Evolutionary conservation across 1,140 invertebrate genomes (phyloP).

Genomic region (Papilio aristodemus): DNA sequence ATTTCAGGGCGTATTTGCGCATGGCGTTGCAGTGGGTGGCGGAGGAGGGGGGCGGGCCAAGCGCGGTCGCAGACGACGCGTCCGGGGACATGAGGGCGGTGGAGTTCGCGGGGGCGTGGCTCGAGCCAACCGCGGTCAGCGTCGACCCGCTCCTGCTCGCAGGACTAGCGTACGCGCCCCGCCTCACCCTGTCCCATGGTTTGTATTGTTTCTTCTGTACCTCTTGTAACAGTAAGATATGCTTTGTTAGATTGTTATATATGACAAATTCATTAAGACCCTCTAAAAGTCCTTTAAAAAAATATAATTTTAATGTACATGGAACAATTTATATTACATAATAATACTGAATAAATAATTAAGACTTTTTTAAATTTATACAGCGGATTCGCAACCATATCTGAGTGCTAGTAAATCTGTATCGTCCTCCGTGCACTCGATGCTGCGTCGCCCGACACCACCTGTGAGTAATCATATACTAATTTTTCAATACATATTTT

Average conservation of each 20-base stretch:
- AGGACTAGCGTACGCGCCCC: constrained; percentile 57
- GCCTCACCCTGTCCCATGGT: constrained; percentile 37
- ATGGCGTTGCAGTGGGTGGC: constrained; percentile 51
- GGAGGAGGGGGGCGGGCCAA: constrained; percentile 22
- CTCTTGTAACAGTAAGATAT: too few species aligned
- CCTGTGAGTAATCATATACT: constrained; percentile 44
- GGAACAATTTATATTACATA: too few species aligned
- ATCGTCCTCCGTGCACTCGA: constrained; percentile 46
- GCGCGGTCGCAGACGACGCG: constrained; percentile 35
- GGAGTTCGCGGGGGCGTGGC: constrained; percentile 53
- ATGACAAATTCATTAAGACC: too few species aligned
- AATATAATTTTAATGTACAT: too few species aligned
- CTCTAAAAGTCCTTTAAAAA: too few species aligned
- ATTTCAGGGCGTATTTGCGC: constrained; percentile 53
- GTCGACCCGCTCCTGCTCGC: constrained; percentile 58
- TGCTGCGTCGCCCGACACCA: constrained; percentile 48
- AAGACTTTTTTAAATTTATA: background rate
- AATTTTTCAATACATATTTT: background rate
- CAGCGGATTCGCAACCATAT: constrained; percentile 16
- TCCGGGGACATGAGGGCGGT: constrained; percentile 50
- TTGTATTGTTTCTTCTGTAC: background rate
- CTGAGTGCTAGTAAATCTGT: constrained; percentile 24
- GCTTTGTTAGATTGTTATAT: too few species aligned
- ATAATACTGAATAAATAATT: background rate
- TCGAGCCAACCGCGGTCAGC: constrained; percentile 53